Percentiles rank a stretch among this genome's conserved stretches.
phyloP scores from a whole-genome alignment of 2,113 vertebrate genomes.

The Lota lota region DNA sequence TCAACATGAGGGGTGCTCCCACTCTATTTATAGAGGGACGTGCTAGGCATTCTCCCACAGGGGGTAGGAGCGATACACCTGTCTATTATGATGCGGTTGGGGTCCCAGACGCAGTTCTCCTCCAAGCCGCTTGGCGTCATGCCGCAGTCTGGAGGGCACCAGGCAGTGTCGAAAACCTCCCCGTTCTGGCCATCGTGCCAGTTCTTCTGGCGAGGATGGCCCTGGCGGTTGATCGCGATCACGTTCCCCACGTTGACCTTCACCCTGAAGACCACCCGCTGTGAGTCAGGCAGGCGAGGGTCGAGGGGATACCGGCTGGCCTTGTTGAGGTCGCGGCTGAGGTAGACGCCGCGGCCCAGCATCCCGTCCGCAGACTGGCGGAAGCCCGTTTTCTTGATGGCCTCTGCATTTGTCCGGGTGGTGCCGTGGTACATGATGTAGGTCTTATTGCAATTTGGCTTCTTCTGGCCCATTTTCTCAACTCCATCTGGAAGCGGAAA shows the following conservation, averaged over 20 bases:
- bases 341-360: constrained; percentile 65
- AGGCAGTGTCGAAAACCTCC: constrained; percentile 59
- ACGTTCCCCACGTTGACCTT: constrained; percentile 41
- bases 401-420: rapidly evolving
- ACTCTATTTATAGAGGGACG: too few relatives aligned
- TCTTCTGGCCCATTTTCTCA: rapidly evolving
- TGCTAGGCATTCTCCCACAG: too few relatives aligned
- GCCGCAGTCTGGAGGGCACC: constrained; percentile 41
- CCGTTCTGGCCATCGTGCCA: constrained; percentile 19
- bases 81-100: constrained; percentile 24
- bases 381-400: constrained; percentile 27
- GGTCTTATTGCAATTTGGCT: rapidly evolving
- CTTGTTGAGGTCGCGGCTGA: constrained; percentile 62
- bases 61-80: constrained; percentile 5
- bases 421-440: constrained; percentile 76
- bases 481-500: constrained; percentile 10
- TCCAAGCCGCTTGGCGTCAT: constrained; percentile 63
- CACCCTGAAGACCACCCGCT: constrained; percentile 47
- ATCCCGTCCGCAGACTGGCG: constrained; percentile 19
- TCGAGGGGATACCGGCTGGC: constrained; percentile 49
- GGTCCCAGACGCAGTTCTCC: constrained; percentile 68
- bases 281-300: rapidly evolving
- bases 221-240: constrained; percentile 41
- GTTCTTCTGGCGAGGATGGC: constrained; percentile 41
- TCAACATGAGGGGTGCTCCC: too few relatives aligned